A percentile compares a stretch with the other conserved stretches of the same genome.
phyloP scores from a whole-genome alignment of 1,140 invertebrate genomes.

The Amphibalanus amphitrite region DNA sequence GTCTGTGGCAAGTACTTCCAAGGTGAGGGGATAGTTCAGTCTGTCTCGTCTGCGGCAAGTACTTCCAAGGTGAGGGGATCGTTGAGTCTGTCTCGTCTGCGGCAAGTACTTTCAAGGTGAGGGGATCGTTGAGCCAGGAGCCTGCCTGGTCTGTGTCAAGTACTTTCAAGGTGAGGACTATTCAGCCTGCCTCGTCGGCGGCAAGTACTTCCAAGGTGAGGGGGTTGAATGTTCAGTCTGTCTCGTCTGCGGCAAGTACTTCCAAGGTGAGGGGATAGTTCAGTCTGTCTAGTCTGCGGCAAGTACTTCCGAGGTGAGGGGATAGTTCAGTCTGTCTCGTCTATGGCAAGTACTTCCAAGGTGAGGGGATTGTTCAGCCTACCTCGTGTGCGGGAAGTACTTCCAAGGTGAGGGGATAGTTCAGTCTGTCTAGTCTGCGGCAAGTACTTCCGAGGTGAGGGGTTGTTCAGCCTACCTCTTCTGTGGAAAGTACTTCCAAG shows the following conservation, averaged over 20 bases:
- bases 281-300: constrained; percentile 3
- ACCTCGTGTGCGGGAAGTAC: background rate
- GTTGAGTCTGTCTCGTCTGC: constrained; percentile 6
- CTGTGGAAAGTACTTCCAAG: constrained; percentile 98
- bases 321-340: constrained; percentile 9
- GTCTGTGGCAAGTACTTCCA: background rate
- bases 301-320: background rate
- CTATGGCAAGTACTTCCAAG: background rate
- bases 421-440: background rate
- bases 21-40: no score
- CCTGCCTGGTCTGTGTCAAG: background rate
- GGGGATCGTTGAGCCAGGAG: no score
- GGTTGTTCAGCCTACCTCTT: constrained; percentile 98
- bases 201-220: constrained; percentile 95
- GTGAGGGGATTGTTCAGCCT: no score
- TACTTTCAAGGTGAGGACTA: no score
- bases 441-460: no score
- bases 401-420: no score
- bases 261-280: no score
- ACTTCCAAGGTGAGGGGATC: background rate
- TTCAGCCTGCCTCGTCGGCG: constrained; percentile 97
- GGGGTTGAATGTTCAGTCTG: constrained; percentile 7
- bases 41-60: background rate
- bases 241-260: constrained; percentile 25
- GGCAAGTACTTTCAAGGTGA: no score